A percentile compares a stretch with the other conserved stretches of the same genome.
phyloP scores from a whole-genome alignment of 2,113 vertebrate genomes.

The Echinops telfairi region DNA sequence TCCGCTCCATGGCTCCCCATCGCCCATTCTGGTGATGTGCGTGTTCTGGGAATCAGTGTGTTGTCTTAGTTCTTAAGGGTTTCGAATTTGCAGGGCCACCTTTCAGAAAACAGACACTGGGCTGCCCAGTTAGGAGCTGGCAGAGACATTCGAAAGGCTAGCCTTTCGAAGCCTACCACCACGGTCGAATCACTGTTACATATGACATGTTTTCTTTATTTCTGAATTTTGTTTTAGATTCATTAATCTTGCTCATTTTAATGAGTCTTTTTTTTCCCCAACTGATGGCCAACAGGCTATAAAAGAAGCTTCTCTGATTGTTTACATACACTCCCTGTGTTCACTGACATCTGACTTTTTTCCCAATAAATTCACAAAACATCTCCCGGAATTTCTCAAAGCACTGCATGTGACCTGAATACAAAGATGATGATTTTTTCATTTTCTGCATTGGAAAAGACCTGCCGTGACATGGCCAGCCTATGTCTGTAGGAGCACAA shows the following conservation, averaged over 20 bases:
- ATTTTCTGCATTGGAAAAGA: constrained; percentile 42
- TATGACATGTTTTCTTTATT: constrained; percentile 11
- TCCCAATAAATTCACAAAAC: constrained; percentile 36
- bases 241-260: constrained; percentile 39
- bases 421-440: constrained; percentile 2
- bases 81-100: constrained; percentile 21
- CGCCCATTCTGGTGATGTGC: background rate
- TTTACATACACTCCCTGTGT: background rate
- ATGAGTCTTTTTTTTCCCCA: background rate
- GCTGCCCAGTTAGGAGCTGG: constrained; percentile 9
- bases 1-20: background rate
- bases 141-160: constrained; percentile 22
- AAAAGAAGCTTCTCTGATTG: background rate
- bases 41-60: constrained; percentile 1
- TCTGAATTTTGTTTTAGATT: constrained; percentile 44
- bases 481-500: background rate
- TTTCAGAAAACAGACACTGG: constrained; percentile 59
- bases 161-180: constrained; percentile 20
- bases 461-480: background rate
- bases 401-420: background rate
- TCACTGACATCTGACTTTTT: background rate
- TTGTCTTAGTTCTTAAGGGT: constrained; percentile 11
- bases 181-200: background rate
- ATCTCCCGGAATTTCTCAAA: constrained; percentile 9
- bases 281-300: background rate